phyloP scores from a whole-genome alignment of 2,113 vertebrate species.

The Plecturocebus donacophilus region DNA sequence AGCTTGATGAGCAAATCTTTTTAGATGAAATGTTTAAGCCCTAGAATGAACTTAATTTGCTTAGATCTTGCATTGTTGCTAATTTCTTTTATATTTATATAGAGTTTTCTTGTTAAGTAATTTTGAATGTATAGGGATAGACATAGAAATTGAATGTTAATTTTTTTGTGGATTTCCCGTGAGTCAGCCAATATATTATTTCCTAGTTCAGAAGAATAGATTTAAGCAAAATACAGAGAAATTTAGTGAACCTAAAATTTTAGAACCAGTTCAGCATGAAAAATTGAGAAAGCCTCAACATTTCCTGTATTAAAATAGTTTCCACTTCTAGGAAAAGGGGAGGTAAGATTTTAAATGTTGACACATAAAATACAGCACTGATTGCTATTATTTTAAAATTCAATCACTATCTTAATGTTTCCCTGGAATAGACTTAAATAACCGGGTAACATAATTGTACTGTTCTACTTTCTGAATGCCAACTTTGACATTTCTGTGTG shows the following conservation, averaged over 20 bases:
- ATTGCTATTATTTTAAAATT: slow-evolving; percentile 47
- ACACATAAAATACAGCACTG: neutral
- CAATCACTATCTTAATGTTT: neutral
- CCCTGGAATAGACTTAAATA: slow-evolving; percentile 43
- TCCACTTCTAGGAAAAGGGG: neutral
- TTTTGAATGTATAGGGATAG: slow-evolving; percentile 40
- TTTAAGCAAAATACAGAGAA: slow-evolving; percentile 45
- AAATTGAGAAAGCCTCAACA: neutral
- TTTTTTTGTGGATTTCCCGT: neutral
- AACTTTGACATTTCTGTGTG: slow-evolving; percentile 34
- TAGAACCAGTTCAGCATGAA: neutral
- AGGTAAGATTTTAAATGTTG: neutral
- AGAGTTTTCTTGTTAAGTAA: slow-evolving; percentile 45
- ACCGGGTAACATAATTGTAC: slow-evolving; percentile 36
- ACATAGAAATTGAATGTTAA: neutral
- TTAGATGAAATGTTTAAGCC: neutral
- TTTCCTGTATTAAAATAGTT: slow-evolving; percentile 26
- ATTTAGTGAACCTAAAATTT: slow-evolving; percentile 32
- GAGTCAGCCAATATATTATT: slow-evolving; percentile 17
- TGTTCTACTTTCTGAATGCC: slow-evolving; percentile 51
- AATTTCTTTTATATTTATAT: slow-evolving; percentile 56
- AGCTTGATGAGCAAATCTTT: neutral
- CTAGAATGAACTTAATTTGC: slow-evolving; percentile 30
- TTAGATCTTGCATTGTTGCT: slow-evolving; percentile 29
- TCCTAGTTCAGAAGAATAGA: slow-evolving; percentile 55